Evolutionary conservation across 2,113 vertebrate genomes (phyloP).

Genomic region (Octodon degus): DNA sequence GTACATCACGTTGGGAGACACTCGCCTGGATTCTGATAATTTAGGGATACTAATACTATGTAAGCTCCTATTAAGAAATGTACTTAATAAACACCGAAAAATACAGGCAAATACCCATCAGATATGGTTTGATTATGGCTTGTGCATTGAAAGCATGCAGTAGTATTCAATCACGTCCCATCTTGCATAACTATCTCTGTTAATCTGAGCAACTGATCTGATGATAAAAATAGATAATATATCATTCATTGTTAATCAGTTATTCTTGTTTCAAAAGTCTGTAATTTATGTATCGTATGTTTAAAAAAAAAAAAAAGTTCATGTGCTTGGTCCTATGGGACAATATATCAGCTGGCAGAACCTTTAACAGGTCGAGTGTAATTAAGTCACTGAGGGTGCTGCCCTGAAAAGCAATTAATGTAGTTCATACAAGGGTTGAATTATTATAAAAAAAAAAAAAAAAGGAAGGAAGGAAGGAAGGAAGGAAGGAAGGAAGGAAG

Average conservation of each 20-base stretch:
- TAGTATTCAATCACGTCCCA: too few species aligned
- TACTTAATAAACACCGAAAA: background rate
- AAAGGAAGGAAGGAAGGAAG: too few species aligned
- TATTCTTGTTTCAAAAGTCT: too few species aligned
- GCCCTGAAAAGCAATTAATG: background rate
- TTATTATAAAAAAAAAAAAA: background rate
- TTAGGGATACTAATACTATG: background rate
- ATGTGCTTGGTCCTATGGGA: too few species aligned
- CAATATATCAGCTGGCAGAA: background rate
- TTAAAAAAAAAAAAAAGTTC: background rate
- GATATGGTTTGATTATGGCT: background rate
- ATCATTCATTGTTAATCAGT: too few species aligned
- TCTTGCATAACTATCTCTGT: too few species aligned
- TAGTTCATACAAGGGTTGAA: background rate
- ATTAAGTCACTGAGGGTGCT: background rate
- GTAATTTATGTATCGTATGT: too few species aligned
- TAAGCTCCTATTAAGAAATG: conserved; percentile 43
- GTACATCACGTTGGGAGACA: background rate
- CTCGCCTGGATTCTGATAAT: background rate
- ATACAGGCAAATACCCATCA: background rate
- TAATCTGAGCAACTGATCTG: too few species aligned
- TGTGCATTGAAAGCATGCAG: too few species aligned
- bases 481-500: background rate
- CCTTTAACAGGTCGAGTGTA: background rate
- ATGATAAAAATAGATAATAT: too few species aligned